Percentiles rank a stretch among this genome's conserved stretches.
Evolutionary conservation across 2,113 vertebrate species (phyloP).

Genomic region (Dendrocopos noguchii): DNA sequence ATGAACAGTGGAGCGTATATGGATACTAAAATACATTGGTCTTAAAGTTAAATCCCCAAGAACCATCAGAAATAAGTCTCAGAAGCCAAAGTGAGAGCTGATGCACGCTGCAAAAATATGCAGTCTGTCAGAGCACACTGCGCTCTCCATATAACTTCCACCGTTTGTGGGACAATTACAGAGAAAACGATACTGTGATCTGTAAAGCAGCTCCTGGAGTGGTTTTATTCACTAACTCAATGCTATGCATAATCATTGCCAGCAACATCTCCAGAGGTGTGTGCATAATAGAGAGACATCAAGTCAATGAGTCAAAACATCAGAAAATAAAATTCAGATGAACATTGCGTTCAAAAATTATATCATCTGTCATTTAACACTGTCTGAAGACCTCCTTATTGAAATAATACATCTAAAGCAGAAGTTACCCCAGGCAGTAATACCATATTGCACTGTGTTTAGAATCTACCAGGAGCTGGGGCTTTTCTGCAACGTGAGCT

Average conservation of each 20-base stretch:
- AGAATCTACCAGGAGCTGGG: not conserved
- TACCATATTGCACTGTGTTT: not conserved
- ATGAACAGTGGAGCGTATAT: constrained; percentile 20
- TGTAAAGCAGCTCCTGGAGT: constrained; percentile 64
- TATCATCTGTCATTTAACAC: constrained; percentile 63
- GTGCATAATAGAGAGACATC: constrained; percentile 69
- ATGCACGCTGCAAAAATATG: constrained; percentile 48
- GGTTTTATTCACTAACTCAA: constrained; percentile 71
- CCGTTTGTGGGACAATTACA: constrained; percentile 67
- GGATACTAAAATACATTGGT: constrained; percentile 66
- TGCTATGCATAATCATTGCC: constrained; percentile 65
- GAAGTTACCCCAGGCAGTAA: constrained; percentile 1
- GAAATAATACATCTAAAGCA: constrained; percentile 47
- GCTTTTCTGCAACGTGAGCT: not conserved
- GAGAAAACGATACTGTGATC: constrained; percentile 66
- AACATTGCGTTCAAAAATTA: constrained; percentile 51
- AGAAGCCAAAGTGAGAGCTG: constrained; percentile 48
- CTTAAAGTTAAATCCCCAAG: constrained; percentile 70
- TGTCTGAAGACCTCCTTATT: constrained; percentile 55
- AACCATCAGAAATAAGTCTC: constrained; percentile 57
- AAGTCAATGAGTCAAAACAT: constrained; percentile 78
- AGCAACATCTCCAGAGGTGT: constrained; percentile 68
- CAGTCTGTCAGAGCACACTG: constrained; percentile 48
- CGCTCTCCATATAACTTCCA: constrained; percentile 58
- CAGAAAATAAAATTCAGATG: constrained; percentile 75